These are phyloP conservation scores for Nerophis ophidion DNA, from an alignment of 2,113 vertebrate genomes.

Conservation along the genomic window DNA sequence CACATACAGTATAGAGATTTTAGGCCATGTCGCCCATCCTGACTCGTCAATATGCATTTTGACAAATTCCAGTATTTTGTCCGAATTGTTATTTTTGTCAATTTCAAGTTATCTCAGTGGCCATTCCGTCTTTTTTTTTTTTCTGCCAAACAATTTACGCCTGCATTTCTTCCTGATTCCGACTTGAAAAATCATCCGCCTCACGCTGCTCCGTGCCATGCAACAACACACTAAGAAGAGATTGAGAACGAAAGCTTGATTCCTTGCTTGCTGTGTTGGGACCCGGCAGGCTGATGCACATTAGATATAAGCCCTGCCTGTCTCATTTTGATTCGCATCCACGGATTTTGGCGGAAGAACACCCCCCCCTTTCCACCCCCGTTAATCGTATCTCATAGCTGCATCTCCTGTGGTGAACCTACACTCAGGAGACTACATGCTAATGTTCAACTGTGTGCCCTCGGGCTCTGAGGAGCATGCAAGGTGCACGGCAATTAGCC, in stretches of 20 bases:
- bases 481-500: slow-evolving; percentile 44
- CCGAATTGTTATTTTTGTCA: not conserved
- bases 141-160: not conserved
- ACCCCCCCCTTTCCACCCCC: slow-evolving; percentile 25
- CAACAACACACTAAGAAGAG: slow-evolving; percentile 12
- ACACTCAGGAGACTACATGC: slow-evolving; percentile 35
- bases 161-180: not conserved
- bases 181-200: not conserved
- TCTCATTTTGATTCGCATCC: slow-evolving; percentile 26
- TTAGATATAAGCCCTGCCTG: slow-evolving; percentile 10
- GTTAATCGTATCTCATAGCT: slow-evolving; percentile 31
- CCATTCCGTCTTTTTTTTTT: not conserved
- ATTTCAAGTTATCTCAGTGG: not conserved
- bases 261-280: not conserved
- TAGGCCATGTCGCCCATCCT: too few relatives aligned
- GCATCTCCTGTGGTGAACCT: slow-evolving; percentile 28
- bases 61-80: too few relatives aligned
- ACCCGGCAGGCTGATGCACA: slow-evolving; percentile 15
- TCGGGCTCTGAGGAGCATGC: slow-evolving; percentile 16
- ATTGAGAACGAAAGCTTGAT: slow-evolving; percentile 15
- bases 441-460: slow-evolving; percentile 52
- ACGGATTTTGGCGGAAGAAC: slow-evolving; percentile 12
- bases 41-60: too few relatives aligned
- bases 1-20: too few relatives aligned
- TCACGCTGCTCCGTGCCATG: not conserved